Evolutionary conservation across 2,113 vertebrate genomes (phyloP).

Genomic region (Sinocyclocheilus anshuiensis): DNA sequence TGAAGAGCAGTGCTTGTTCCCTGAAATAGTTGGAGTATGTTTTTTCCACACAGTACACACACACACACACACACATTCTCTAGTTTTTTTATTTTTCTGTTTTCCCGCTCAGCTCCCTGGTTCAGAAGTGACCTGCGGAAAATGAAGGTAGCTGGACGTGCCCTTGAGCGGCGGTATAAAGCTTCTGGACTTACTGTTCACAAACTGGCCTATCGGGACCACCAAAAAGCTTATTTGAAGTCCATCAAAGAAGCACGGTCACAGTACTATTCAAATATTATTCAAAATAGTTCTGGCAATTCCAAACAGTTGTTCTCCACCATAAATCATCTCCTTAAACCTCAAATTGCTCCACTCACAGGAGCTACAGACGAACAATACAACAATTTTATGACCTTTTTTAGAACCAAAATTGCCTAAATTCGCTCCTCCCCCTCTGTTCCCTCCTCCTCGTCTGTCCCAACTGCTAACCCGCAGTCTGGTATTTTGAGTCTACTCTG

Average conservation of each 20-base stretch:
- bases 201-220: constrained; percentile 12
- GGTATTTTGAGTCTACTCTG: neutral
- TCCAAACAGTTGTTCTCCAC: constrained; percentile 13
- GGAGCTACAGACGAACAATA: constrained; percentile 15
- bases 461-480: neutral
- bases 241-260: neutral
- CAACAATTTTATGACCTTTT: constrained; percentile 23
- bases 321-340: constrained; percentile 30
- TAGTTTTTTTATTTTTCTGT: neutral
- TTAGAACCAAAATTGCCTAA: neutral
- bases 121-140: constrained; percentile 17
- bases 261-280: neutral
- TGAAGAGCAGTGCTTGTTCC: no score
- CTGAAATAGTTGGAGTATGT: no score
- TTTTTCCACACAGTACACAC: no score
- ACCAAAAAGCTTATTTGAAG: neutral
- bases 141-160: constrained; percentile 22
- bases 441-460: neutral
- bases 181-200: constrained; percentile 26
- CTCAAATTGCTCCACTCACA: neutral
- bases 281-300: neutral
- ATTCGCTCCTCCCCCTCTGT: neutral
- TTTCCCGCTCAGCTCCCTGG: constrained; percentile 32
- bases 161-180: neutral
- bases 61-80: no score